Percentiles rank a stretch among this genome's conserved stretches.
Conservation (phyloP, 2,113 vertebrate genomes). For the Xyliphius kryptos region DNA sequence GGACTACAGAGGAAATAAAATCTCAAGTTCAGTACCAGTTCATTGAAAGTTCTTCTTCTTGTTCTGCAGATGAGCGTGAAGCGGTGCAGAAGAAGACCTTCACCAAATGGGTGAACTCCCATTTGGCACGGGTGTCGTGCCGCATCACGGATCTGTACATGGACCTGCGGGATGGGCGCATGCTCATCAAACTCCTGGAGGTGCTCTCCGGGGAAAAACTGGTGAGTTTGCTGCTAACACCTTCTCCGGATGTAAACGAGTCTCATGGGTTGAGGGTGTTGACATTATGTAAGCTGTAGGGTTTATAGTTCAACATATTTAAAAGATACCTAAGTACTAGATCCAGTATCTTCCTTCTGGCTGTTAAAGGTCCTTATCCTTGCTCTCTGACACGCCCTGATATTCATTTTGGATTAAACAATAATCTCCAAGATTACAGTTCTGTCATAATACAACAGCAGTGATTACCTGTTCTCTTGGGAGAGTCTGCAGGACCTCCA, state of each 20-base stretch:
- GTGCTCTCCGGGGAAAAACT: constrained; percentile 83
- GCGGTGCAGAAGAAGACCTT: constrained; percentile 90
- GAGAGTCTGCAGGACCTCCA: neutral
- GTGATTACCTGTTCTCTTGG: neutral
- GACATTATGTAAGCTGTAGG: too few species aligned
- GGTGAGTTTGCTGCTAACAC: constrained; percentile 55
- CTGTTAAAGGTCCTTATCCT: neutral
- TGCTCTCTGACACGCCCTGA: neutral
- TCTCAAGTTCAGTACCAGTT: neutral
- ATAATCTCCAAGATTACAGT: constrained; percentile 4
- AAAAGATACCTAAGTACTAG: too few species aligned
- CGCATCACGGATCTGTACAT: constrained; percentile 82
- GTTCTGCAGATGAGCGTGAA: constrained; percentile 75
- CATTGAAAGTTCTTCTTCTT: neutral
- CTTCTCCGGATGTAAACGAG: too few species aligned
- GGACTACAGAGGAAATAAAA: too few species aligned
- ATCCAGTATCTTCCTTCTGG: neutral
- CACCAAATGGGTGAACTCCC: constrained; percentile 88
- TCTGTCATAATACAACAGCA: constrained; percentile 1
- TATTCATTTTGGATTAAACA: neutral
- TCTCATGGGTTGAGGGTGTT: too few species aligned
- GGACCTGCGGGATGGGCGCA: constrained; percentile 81
- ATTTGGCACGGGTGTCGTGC: constrained; percentile 80
- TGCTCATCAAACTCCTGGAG: constrained; percentile 88
- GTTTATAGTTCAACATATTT: too few species aligned